phyloP scores from a whole-genome alignment of 2,797 vertebrate species.

The Myotis planiceps region DNA sequence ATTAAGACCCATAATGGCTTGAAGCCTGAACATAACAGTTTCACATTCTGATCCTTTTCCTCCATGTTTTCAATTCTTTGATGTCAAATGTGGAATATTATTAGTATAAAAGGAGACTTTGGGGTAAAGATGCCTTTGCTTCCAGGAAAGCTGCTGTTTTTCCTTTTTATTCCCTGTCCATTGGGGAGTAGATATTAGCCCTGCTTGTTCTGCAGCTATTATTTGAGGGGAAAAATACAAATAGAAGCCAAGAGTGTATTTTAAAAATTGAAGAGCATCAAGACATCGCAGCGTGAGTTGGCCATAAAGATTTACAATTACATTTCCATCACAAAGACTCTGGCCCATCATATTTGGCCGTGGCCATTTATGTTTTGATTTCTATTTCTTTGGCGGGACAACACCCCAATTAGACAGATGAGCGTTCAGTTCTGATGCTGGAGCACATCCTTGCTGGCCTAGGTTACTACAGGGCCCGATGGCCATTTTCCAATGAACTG shows the following conservation, averaged over 20 bases:
- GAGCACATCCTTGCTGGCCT: constrained; percentile 70
- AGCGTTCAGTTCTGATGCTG: constrained; percentile 55
- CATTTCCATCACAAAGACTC: constrained; percentile 82
- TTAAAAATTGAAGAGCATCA: constrained; percentile 75
- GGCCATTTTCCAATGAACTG: background rate
- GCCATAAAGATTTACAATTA: constrained; percentile 81
- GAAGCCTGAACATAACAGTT: background rate
- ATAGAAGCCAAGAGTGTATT: constrained; percentile 72
- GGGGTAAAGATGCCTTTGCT: constrained; percentile 61
- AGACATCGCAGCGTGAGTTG: constrained; percentile 72
- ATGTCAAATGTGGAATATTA: constrained; percentile 38
- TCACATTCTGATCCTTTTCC: constrained; percentile 6
- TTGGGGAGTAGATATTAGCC: constrained; percentile 49
- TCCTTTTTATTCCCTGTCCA: constrained; percentile 39
- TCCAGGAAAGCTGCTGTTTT: constrained; percentile 39
- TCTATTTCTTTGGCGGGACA: constrained; percentile 80
- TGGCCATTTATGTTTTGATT: constrained; percentile 81
- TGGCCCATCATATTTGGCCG: constrained; percentile 78
- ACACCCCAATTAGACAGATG: constrained; percentile 82
- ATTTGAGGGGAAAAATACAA: constrained; percentile 48
- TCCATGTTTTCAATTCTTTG: constrained; percentile 32
- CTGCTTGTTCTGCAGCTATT: constrained; percentile 66
- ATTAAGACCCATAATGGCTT: background rate
- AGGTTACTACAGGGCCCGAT: constrained; percentile 47
- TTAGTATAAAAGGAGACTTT: background rate